Base-by-base conservation (phyloP, 2,888 invertebrate genomes). In the Hecatera dysodea region DNA sequence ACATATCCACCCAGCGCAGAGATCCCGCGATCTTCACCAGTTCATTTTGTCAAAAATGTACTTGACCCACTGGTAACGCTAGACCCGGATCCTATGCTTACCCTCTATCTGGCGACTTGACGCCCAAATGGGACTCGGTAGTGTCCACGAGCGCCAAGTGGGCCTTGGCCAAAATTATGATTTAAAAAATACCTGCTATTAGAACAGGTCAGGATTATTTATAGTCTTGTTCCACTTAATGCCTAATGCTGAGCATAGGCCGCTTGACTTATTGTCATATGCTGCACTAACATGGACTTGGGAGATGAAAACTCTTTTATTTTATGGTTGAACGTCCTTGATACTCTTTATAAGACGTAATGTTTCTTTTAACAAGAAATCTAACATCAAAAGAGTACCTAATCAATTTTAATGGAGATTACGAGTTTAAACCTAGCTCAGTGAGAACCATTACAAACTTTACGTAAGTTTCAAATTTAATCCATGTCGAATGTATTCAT, bases 51-150 rank as follows among this genome's bases (percentile, higher is more conserved):
- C 36, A 36, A 36, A 36, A 33, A 33, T 33, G 33, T 33, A 36
- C 36, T 36, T 39, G 15, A 33, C 1, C 4, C 12, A 8, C 5
- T 39, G 5, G 39, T 39, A 39, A 39, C 39, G 39, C 39, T 39
- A 15, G 39, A 39, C 33, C 19, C 15, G 15, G 15, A 42, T 1
- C 8, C 19, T 19, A n/a, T 36, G 9, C n/a, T 15, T 8, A 29
- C n/a, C 15, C 15, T n/a, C 7, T n/a, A 56, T 7, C 15, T 33
- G 12, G n/a, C 19, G 19, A 52, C 3, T 48, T 69, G 69, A 39
- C 69, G 69, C 69, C 57, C 57, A 70, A 57, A 17, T 42, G 42
- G 55, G 69, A 55, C 68, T 11, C 11, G 3, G 15, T 44, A 15
- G 2, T 44, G 44, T 15, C 12, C 33, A 39, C 5, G 52, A 39